Evolutionary conservation across 2,888 invertebrate species (phyloP).

Genomic region (Caenorhabditis sp.): DNA sequence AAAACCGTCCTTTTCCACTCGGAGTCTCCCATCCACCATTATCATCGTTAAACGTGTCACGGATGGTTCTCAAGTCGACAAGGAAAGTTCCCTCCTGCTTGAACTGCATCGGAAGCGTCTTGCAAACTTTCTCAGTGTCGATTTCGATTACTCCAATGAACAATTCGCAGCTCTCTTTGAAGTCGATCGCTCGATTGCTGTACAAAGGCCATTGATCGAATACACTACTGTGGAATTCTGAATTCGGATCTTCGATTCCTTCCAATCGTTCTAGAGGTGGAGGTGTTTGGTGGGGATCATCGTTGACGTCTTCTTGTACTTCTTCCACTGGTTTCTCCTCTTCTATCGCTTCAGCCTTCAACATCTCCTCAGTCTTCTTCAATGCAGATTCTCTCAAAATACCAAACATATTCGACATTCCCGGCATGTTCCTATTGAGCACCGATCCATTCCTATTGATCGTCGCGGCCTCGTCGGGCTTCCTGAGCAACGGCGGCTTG

Average conservation of each 20-base stretch:
- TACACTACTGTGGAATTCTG: neutral
- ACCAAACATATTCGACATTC: constrained; percentile 62
- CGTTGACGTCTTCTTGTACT: constrained; percentile 15
- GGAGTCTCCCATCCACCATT: constrained; percentile 70
- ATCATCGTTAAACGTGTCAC: constrained; percentile 44
- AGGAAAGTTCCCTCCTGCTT: constrained; percentile 71
- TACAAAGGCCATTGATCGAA: constrained; percentile 68
- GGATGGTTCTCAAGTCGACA: constrained; percentile 36
- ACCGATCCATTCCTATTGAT: constrained; percentile 45
- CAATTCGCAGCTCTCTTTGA: constrained; percentile 71
- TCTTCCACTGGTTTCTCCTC: constrained; percentile 4
- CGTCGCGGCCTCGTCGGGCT: neutral
- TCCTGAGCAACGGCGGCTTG: neutral
- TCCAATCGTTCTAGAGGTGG: constrained; percentile 32
- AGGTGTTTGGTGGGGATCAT: neutral
- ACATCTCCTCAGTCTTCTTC: constrained; percentile 26
- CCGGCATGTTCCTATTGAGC: constrained; percentile 57
- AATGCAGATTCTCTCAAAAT: constrained; percentile 41
- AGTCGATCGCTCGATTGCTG: constrained; percentile 67
- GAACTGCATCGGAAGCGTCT: constrained; percentile 61
- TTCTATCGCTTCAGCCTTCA: constrained; percentile 16
- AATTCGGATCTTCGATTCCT: neutral
- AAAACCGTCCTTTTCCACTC: constrained; percentile 67
- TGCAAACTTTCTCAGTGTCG: constrained; percentile 64
- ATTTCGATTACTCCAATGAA: constrained; percentile 61